Conservation (phyloP, 2,888 invertebrate genomes). For the Drosophila subquinaria region DNA sequence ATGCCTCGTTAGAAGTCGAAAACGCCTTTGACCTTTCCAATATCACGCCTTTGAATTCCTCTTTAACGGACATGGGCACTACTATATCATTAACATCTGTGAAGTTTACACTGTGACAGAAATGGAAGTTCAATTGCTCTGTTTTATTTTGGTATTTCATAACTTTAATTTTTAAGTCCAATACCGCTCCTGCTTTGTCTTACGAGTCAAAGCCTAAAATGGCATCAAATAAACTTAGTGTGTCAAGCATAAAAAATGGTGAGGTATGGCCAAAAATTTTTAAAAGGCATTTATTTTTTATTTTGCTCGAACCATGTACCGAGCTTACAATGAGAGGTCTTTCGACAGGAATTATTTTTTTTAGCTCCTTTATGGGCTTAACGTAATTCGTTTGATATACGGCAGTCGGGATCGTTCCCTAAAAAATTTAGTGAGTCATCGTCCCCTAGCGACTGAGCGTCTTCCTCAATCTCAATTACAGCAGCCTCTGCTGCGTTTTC, state of each 20-base stretch:
- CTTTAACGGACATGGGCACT: neutral
- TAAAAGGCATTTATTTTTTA: no score
- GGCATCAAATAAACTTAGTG: slow-evolving; percentile 2
- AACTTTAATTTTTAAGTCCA: slow-evolving; percentile 11
- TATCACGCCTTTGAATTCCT: neutral
- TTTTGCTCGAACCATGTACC: slow-evolving; percentile 2
- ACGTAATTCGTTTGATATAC: no score
- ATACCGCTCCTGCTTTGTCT: slow-evolving; percentile 13
- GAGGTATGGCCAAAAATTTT: no score
- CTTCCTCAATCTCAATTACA: slow-evolving; percentile 6
- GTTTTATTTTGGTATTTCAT: slow-evolving; percentile 18
- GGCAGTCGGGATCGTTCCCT: slow-evolving; percentile 6
- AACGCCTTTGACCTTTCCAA: neutral
- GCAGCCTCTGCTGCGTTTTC: slow-evolving; percentile 17
- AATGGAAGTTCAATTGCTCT: slow-evolving; percentile 14
- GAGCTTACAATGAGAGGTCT: slow-evolving; percentile 13
- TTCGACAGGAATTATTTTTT: neutral
- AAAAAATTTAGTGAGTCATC: slow-evolving; percentile 20
- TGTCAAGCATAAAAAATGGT: neutral
- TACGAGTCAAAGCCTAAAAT: slow-evolving; percentile 11
- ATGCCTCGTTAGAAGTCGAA: slow-evolving; percentile 2
- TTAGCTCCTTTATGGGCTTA: no score
- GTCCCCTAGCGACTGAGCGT: slow-evolving; percentile 13
- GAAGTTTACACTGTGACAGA: slow-evolving; percentile 1
- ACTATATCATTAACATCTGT: slow-evolving; percentile 15